These are phyloP conservation scores for Gymnoscopelus braueri DNA, from an alignment of 2,797 vertebrate genomes.

Conservation along the genomic window DNA sequence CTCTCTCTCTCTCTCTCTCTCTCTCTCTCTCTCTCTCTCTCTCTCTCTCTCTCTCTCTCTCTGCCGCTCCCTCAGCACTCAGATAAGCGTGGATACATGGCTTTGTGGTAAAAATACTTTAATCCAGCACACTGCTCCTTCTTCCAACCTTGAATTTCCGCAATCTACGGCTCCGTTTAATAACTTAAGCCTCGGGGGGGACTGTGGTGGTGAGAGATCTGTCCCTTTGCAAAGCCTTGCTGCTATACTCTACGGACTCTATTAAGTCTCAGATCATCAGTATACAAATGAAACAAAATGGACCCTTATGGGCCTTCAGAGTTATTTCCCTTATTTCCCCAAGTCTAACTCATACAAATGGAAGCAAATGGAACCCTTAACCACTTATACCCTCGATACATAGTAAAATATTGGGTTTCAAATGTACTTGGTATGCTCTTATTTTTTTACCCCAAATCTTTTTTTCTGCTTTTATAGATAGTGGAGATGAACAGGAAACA, in stretches of 20 bases:
- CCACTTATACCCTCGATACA: too few species aligned
- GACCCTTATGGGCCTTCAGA: too few species aligned
- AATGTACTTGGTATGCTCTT: too few species aligned
- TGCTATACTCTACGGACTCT: neutral
- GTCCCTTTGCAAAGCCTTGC: too few species aligned
- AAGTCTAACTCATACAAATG: too few species aligned
- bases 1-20: slow-evolving; percentile 31
- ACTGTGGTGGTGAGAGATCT: slow-evolving; percentile 15
- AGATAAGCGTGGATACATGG: slow-evolving; percentile 71
- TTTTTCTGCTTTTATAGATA: too few species aligned
- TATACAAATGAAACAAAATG: neutral
- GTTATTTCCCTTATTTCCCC: too few species aligned
- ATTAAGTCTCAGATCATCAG: slow-evolving; percentile 39
- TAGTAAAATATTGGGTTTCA: too few species aligned
- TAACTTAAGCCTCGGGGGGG: slow-evolving; percentile 85
- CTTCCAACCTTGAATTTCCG: slow-evolving; percentile 74
- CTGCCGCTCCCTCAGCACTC: slow-evolving; percentile 40
- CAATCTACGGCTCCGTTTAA: slow-evolving; percentile 86
- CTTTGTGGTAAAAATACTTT: slow-evolving; percentile 91
- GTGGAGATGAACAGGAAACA: too few species aligned
- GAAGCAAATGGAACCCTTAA: too few species aligned
- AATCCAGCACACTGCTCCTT: slow-evolving; percentile 84
- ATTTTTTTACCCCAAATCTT: too few species aligned
- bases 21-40: slow-evolving; percentile 18
- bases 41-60: slow-evolving; percentile 32